These are phyloP conservation scores for Myotis planiceps DNA, from an alignment of 2,797 vertebrate species.

Conservation along the genomic window DNA sequence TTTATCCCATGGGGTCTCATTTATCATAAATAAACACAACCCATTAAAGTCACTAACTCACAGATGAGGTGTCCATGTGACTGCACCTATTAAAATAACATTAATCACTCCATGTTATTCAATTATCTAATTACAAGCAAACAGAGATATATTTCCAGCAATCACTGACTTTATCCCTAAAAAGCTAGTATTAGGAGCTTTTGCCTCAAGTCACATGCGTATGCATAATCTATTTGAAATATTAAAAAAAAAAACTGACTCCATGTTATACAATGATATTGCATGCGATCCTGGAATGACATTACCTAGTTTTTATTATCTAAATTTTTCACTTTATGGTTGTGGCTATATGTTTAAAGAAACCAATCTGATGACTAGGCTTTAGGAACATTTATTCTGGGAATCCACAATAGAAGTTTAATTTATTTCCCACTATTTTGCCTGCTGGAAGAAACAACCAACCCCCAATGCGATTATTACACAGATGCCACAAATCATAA, in stretches of 20 bases:
- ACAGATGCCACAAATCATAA: neutral
- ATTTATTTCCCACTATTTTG: constrained; percentile 24
- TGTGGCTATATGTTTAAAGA: neutral
- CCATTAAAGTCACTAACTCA: neutral
- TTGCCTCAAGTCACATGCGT: neutral
- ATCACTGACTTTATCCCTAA: neutral
- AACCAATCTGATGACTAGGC: neutral
- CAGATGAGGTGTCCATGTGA: neutral
- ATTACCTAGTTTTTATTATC: neutral
- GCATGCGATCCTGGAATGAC: neutral
- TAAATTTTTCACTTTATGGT: neutral
- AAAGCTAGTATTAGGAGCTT: neutral
- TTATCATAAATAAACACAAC: constrained; percentile 34
- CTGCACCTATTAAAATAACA: constrained; percentile 23
- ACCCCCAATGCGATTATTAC: neutral
- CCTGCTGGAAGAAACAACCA: neutral
- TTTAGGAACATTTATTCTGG: constrained; percentile 25
- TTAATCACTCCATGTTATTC: neutral
- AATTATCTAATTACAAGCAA: neutral
- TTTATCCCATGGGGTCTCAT: neutral
- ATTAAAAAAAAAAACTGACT: neutral
- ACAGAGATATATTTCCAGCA: neutral
- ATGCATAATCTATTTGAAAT: neutral
- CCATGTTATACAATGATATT: neutral
- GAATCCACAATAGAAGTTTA: constrained; percentile 4